A percentile compares a stretch with the other conserved stretches of the same genome.
phyloP scores from a whole-genome alignment of 1,140 invertebrate genomes.

The Sitobion miscanthi region DNA sequence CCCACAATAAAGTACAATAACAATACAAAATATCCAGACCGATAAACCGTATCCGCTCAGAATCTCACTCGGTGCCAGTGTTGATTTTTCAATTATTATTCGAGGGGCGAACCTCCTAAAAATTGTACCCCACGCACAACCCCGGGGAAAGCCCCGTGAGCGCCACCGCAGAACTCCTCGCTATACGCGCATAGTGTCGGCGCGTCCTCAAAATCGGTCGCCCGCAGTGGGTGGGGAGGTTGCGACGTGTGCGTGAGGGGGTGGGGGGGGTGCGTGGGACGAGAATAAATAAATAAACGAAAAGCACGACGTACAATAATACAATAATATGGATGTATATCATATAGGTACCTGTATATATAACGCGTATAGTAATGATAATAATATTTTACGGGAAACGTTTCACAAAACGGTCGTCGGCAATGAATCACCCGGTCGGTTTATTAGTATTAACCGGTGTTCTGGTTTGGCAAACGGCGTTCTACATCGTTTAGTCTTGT shows the following conservation, averaged over 20 bases:
- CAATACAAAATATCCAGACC: too few species aligned
- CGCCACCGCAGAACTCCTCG: background rate
- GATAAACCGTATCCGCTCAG: too few species aligned
- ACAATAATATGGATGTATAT: background rate
- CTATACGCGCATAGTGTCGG: too few species aligned
- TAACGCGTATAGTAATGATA: background rate
- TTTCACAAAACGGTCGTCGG: constrained; percentile 27
- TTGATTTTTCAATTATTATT: too few species aligned
- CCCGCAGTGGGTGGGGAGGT: too few species aligned
- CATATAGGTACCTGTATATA: background rate
- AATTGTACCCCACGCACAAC: too few species aligned
- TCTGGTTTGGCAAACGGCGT: constrained; percentile 48
- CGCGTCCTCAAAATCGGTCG: background rate
- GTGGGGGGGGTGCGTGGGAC: background rate
- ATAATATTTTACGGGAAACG: constrained; percentile 20
- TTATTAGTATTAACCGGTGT: constrained; percentile 42
- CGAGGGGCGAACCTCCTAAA: too few species aligned
- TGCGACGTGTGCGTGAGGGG: background rate
- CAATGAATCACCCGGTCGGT: constrained; percentile 49
- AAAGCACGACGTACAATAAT: background rate
- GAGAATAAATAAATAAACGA: background rate
- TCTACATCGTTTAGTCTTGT: constrained; percentile 47
- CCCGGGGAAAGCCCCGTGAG: background rate
- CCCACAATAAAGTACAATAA: too few species aligned
- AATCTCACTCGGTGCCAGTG: too few species aligned